Conservation (phyloP, 1,140 invertebrate species). For the Andricus grossulariae region DNA sequence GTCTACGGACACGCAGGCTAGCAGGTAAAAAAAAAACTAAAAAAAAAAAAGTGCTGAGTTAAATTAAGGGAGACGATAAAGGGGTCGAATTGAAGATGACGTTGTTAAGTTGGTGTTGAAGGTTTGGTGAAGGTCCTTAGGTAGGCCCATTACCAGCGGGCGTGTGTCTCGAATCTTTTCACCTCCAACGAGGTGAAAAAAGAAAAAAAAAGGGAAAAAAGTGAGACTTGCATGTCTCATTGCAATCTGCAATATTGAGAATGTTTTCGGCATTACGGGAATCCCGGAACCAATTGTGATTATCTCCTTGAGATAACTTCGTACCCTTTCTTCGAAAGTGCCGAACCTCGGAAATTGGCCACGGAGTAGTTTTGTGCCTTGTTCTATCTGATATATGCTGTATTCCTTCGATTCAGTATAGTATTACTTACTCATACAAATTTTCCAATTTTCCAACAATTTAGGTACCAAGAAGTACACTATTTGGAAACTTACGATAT, state of each 20-base stretch:
- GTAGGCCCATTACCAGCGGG: conserved; percentile 59
- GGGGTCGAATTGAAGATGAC: conserved; percentile 46
- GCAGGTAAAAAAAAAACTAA: not conserved
- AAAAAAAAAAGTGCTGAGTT: conserved; percentile 52
- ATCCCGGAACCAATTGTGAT: conserved; percentile 69
- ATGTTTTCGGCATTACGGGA: conserved; percentile 61
- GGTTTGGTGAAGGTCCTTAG: conserved; percentile 46
- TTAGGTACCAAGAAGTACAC: no score
- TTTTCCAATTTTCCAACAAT: no score
- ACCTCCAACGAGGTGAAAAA: conserved; percentile 47
- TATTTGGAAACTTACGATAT: no score
- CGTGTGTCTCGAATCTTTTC: conserved; percentile 55
- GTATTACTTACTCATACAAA: no score
- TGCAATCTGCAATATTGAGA: conserved; percentile 73
- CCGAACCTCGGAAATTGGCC: not conserved
- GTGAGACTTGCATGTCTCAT: conserved; percentile 71
- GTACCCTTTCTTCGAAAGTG: conserved; percentile 23
- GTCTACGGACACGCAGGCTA: conserved; percentile 48
- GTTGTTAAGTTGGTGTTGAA: conserved; percentile 44
- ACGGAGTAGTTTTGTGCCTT: not conserved
- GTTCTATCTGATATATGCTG: not conserved
- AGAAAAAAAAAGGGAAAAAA: conserved; percentile 55
- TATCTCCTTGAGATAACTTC: conserved; percentile 66
- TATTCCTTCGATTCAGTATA: no score
- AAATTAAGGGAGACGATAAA: conserved; percentile 64